Percentiles rank a stretch among this genome's conserved stretches.
phyloP scores from a whole-genome alignment of 2,888 invertebrate genomes.

The Eupithecia pulchellata region DNA sequence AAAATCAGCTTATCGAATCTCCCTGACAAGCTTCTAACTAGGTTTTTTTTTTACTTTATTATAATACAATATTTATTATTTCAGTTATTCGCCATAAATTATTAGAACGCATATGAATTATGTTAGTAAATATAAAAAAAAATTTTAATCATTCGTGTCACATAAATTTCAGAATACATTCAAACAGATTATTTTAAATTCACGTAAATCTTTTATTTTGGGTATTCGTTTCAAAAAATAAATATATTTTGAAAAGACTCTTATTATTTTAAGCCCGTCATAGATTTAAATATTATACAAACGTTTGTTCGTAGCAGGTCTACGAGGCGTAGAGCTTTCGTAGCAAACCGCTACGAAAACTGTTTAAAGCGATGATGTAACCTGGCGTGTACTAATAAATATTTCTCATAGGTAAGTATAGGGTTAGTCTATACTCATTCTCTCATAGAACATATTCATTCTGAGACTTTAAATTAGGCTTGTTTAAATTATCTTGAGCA shows the following conservation, averaged over 20 bases:
- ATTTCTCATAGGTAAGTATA: too few relatives aligned
- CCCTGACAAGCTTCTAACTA: conserved; percentile 61
- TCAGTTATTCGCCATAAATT: too few relatives aligned
- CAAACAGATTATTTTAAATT: neutral
- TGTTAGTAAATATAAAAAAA: too few relatives aligned
- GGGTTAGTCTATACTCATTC: too few relatives aligned
- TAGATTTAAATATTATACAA: neutral
- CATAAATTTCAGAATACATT: too few relatives aligned
- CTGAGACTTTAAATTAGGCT: conserved; percentile 6
- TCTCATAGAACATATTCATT: neutral
- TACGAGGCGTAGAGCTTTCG: neutral
- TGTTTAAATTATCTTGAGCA: conserved; percentile 7
- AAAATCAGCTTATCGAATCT: conserved; percentile 62
- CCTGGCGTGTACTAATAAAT: neutral
- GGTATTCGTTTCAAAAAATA: neutral
- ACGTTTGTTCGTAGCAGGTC: neutral
- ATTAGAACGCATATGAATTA: too few relatives aligned
- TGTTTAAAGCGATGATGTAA: neutral
- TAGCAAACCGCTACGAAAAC: neutral
- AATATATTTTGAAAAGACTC: too few relatives aligned
- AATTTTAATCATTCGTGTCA: too few relatives aligned
- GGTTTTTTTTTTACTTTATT: conserved; percentile 72
- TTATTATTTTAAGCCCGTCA: neutral
- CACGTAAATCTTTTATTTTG: neutral
- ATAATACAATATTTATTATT: too few relatives aligned